These are phyloP conservation scores for Sander vitreus DNA, from an alignment of 2,113 vertebrate genomes.

Conservation along the genomic window DNA sequence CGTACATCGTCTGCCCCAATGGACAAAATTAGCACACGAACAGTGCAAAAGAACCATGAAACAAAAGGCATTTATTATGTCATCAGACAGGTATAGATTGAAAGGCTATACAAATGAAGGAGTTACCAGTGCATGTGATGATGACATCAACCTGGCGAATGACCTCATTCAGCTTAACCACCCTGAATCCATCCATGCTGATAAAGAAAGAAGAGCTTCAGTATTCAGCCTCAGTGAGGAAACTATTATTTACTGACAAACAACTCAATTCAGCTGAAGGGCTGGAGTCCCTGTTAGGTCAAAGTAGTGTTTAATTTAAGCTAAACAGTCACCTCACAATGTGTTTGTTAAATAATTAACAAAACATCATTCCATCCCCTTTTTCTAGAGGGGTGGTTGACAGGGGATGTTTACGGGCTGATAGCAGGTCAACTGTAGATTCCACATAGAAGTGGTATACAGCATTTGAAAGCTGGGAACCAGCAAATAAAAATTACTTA, in stretches of 20 bases:
- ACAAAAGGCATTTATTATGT: neutral
- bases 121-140: conserved; percentile 97
- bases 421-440: no score
- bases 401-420: no score
- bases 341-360: conserved; percentile 6
- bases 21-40: neutral
- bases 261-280: neutral
- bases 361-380: neutral
- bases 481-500: no score
- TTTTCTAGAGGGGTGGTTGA: no score
- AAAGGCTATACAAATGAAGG: neutral
- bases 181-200: conserved; percentile 98
- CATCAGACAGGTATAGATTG: neutral
- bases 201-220: conserved; percentile 1
- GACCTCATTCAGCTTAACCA: conserved; percentile 96
- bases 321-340: conserved; percentile 3
- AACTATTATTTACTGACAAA: conserved; percentile 16
- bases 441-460: no score
- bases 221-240: conserved; percentile 7
- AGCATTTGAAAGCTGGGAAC: no score
- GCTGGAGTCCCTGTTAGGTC: neutral
- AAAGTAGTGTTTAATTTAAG: neutral
- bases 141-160: conserved; percentile 96
- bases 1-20: neutral
- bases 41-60: neutral